Base-by-base conservation (phyloP, 2,888 invertebrate genomes). In the Erpobdella octoculata region DNA sequence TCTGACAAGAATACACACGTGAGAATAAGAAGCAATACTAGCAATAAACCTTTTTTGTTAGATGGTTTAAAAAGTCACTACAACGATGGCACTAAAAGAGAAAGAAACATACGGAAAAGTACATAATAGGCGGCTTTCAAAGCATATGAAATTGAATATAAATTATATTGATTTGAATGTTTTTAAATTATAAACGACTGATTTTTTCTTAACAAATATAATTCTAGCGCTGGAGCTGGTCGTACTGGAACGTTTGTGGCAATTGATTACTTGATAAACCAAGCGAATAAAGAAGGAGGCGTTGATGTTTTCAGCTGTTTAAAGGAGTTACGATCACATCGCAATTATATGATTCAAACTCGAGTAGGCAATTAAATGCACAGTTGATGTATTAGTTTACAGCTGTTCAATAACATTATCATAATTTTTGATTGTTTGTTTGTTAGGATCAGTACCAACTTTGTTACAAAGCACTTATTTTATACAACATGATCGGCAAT, bases 211-310 rank as follows among this genome's bases (percentile, higher is more conserved):
- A 8, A 48, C 33, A 33, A n/a, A n/a, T n/a, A n/a, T n/a, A n/a
- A n/a, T n/a, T n/a, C n/a, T 38, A 72, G 72, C n/a, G 68, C 67
- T 38, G 72, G 72, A 31, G 68, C 58, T 0, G 72, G 68, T 25
- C 58, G 72, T 21, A 72, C 68, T 3, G 72, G 72, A 18, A 65
- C 68, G 31, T 72, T 72, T 35, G 36, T 68, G 38, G 72, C 59
- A 15, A 31, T 72, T 15, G 53, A 68, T 21, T 53, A 59, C 36
- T 33, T 68, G 12, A 18, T 72, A 0, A 59, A 72, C 15, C 68
- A 72, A 59, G 38, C 68, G 9, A 36, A 69, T 33, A 31, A 46
- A 53, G 61, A 48, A 31, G 61, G 61, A 15, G 21, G 15, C 6
- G 61, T 72, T 6, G 72, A 72, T 33, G 58, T 72, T 8, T 35